phyloP scores from a whole-genome alignment of 2,113 vertebrate species.

The Aleadryas rufinucha region DNA sequence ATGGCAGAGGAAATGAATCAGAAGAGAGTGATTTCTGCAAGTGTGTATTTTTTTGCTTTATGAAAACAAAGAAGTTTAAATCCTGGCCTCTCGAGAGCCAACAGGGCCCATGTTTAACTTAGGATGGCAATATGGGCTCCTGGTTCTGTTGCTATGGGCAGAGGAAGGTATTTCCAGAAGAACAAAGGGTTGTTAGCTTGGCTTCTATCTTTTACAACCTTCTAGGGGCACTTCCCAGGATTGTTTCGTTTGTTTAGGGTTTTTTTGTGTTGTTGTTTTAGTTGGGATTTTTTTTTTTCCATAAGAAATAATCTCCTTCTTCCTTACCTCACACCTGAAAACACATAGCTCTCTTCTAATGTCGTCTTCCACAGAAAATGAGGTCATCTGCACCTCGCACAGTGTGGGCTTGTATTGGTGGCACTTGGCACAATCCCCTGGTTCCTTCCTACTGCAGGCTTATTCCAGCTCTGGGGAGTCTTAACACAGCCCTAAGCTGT shows the following conservation, averaged over 20 bases:
- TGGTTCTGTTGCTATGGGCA: not conserved
- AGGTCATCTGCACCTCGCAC: not conserved
- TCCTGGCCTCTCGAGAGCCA: not conserved
- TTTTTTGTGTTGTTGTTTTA: not conserved
- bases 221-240: not conserved
- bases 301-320: not conserved
- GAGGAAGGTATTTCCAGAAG: not conserved
- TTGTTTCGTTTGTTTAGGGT: not conserved
- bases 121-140: not conserved
- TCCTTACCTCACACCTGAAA: not conserved
- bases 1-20: slow-evolving; percentile 53
- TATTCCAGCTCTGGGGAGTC: not conserved
- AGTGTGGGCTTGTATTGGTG: not conserved
- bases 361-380: not conserved
- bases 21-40: not conserved
- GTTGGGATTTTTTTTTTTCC: not conserved
- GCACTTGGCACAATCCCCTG: not conserved
- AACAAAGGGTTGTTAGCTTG: not conserved
- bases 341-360: not conserved
- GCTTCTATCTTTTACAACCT: not conserved
- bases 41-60: not conserved
- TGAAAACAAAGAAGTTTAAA: slow-evolving; percentile 10
- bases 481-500: not conserved
- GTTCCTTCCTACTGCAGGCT: not conserved
- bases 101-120: not conserved